phyloP scores from a whole-genome alignment of 2,888 invertebrate genomes.

The Tenthredo distinguenda region DNA sequence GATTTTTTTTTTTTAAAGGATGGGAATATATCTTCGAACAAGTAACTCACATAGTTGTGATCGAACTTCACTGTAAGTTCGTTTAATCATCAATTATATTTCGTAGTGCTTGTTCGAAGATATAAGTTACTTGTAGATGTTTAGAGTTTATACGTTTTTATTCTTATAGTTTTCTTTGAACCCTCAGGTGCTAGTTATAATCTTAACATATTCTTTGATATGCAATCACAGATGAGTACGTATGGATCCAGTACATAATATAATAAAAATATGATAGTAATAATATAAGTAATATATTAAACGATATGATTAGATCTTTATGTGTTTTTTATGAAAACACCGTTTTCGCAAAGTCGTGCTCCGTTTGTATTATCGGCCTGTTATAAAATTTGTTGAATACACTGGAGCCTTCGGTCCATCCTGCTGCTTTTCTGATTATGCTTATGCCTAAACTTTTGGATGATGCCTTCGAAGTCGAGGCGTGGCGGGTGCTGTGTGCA shows the following conservation, averaged over 20 bases:
- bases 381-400: neutral
- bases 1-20: neutral
- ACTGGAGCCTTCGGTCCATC: neutral
- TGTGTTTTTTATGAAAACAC: neutral
- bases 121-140: slow-evolving; percentile 7
- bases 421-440: neutral
- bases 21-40: slow-evolving; percentile 1
- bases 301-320: neutral
- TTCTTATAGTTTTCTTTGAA: neutral
- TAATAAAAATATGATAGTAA: neutral
- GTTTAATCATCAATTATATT: slow-evolving; percentile 7
- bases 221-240: neutral
- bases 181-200: neutral
- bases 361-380: neutral
- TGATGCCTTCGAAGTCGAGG: neutral
- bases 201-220: neutral
- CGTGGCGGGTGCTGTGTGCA: neutral
- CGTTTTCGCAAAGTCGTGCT: neutral
- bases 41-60: slow-evolving; percentile 3
- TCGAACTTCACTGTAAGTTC: slow-evolving; percentile 14
- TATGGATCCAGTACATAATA: neutral
- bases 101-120: neutral
- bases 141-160: neutral
- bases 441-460: neutral
- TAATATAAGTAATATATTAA: neutral